phyloP scores from a whole-genome alignment of 2,113 vertebrate genomes.

The Papio anubis region DNA sequence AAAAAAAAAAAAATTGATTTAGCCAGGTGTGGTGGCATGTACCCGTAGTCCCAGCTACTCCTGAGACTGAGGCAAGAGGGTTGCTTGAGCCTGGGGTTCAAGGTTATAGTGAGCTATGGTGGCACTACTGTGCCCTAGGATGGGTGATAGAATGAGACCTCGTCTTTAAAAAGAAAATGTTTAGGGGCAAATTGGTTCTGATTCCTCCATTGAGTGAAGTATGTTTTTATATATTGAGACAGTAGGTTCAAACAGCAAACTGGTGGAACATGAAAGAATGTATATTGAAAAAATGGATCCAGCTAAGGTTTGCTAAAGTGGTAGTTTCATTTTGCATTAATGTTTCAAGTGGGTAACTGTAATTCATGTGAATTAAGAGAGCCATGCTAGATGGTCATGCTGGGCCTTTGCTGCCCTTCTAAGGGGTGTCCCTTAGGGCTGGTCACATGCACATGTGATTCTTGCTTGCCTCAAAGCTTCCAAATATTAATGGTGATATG shows the following conservation, averaged over 20 bases:
- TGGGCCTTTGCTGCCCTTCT: background rate
- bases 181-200: background rate
- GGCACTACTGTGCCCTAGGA: too few species aligned
- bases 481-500: background rate
- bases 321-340: background rate
- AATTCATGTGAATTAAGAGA: background rate
- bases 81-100: too few species aligned
- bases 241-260: background rate
- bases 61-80: too few species aligned
- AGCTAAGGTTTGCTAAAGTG: background rate
- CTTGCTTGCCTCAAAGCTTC: background rate
- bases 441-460: background rate
- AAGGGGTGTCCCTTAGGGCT: background rate
- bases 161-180: too few species aligned
- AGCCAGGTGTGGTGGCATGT: too few species aligned
- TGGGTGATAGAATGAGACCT: too few species aligned
- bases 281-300: background rate
- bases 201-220: background rate
- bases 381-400: background rate
- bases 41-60: too few species aligned
- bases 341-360: background rate
- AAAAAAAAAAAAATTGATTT: too few species aligned
- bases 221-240: background rate
- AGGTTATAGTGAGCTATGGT: too few species aligned
- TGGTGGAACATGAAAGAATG: background rate